Conservation (phyloP, 2,113 vertebrate species). For the Tragelaphus scriptus region DNA sequence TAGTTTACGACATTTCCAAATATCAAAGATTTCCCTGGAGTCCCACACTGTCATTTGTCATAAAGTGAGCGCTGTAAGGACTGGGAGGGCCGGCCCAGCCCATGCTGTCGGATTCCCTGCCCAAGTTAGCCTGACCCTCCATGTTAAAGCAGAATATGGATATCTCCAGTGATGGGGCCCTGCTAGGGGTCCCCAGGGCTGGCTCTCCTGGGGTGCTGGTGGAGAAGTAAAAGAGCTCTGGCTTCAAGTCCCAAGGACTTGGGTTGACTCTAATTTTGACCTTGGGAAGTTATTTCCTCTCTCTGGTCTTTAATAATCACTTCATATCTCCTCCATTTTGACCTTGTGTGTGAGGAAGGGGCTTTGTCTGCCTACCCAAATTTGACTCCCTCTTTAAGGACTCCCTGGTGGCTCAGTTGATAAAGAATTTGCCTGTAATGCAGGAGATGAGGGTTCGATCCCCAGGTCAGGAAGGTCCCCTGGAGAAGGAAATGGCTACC, state of each 20-base stretch:
- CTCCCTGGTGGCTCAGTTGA: background rate
- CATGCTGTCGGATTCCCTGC: background rate
- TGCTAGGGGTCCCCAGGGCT: too few species aligned
- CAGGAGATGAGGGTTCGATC: background rate
- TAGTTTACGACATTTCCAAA: conserved; percentile 44
- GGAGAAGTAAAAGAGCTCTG: background rate
- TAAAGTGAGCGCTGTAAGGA: background rate
- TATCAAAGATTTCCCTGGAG: conserved; percentile 51
- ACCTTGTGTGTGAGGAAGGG: background rate
- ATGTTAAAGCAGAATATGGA: background rate
- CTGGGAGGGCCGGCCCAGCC: background rate
- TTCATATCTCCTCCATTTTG: background rate
- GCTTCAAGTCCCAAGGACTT: background rate
- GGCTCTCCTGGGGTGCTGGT: background rate
- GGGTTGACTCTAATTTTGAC: background rate
- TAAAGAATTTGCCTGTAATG: background rate
- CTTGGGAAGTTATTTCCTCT: background rate
- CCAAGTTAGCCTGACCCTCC: background rate
- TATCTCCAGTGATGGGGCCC: background rate
- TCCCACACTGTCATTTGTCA: conserved; percentile 34
- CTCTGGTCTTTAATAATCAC: background rate
- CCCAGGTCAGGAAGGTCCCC: background rate
- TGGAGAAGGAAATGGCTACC: background rate
- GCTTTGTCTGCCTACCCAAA: background rate
- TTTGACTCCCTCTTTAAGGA: background rate